Percentiles rank a stretch among this genome's conserved stretches.
phyloP scores from a whole-genome alignment of 2,113 vertebrate genomes.

The Dicrurus megarhynchus region DNA sequence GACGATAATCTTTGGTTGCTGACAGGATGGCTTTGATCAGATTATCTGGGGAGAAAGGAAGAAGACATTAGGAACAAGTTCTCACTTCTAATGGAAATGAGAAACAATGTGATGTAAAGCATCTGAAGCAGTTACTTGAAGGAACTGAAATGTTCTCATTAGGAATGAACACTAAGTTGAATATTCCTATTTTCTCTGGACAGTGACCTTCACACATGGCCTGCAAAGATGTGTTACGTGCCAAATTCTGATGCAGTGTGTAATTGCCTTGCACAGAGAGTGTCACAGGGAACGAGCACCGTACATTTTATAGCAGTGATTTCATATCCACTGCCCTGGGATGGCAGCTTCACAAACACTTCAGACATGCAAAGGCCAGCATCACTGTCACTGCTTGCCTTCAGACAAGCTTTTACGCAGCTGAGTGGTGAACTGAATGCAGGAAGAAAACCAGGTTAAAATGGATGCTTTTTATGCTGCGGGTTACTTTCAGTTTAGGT shows the following conservation, averaged over 20 bases:
- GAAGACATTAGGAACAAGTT: constrained; percentile 30
- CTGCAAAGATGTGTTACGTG: not conserved
- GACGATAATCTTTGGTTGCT: constrained; percentile 86
- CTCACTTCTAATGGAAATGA: not conserved
- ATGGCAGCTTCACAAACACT: not conserved
- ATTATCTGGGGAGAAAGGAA: constrained; percentile 81
- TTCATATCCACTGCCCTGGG: not conserved
- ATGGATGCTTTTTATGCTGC: not conserved
- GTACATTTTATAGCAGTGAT: not conserved
- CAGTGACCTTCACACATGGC: not conserved
- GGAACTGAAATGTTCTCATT: not conserved
- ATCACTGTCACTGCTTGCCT: not conserved
- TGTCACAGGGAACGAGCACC: not conserved
- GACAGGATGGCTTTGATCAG: constrained; percentile 91
- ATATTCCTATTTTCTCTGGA: not conserved
- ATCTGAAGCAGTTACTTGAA: not conserved
- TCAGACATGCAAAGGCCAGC: not conserved
- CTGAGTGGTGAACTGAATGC: not conserved
- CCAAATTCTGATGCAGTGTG: not conserved
- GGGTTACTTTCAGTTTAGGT: not conserved
- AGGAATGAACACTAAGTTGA: not conserved
- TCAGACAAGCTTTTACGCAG: not conserved
- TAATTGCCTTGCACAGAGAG: not conserved
- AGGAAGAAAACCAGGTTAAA: not conserved
- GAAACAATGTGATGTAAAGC: not conserved